Evolutionary conservation across 2,797 vertebrate species (phyloP).

Genomic region (Etheostoma nigrum): DNA sequence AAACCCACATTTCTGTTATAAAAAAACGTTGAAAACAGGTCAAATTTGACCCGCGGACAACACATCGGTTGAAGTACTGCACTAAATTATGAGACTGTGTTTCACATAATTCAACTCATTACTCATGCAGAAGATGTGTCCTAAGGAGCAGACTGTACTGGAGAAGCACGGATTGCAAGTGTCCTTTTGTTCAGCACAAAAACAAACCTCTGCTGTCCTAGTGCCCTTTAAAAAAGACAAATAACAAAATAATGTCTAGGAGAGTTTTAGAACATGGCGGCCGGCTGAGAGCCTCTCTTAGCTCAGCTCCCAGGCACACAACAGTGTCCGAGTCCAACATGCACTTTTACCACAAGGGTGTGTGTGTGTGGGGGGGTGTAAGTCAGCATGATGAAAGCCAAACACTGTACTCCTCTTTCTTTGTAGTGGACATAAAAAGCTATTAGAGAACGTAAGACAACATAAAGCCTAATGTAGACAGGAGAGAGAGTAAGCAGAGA

Average conservation of each 20-base stretch:
- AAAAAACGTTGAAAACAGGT: no score
- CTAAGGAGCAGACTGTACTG: constrained; percentile 8
- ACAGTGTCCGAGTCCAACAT: constrained; percentile 1
- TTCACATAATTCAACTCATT: no score
- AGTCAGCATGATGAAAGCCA: constrained; percentile 43
- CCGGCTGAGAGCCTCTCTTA: constrained; percentile 27
- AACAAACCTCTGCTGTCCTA: not conserved
- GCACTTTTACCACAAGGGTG: constrained; percentile 21
- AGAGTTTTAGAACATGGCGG: constrained; percentile 4
- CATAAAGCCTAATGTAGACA: constrained; percentile 38
- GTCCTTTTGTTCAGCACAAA: constrained; percentile 10
- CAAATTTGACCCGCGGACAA: no score
- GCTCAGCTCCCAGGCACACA: constrained; percentile 33
- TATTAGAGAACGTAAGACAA: constrained; percentile 66
- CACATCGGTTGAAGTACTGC: no score
- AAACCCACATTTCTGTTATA: no score
- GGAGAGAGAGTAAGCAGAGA: constrained; percentile 24
- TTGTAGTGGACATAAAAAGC: constrained; percentile 74
- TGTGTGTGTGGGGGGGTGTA: not conserved
- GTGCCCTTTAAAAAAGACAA: constrained; percentile 10
- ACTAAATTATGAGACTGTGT: no score
- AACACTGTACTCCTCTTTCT: constrained; percentile 36
- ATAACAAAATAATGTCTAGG: constrained; percentile 11
- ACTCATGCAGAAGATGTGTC: not conserved
- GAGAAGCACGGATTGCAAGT: constrained; percentile 3